Evolutionary conservation across 2,888 invertebrate species (phyloP).

Genomic region (Luperina nickerlii): DNA sequence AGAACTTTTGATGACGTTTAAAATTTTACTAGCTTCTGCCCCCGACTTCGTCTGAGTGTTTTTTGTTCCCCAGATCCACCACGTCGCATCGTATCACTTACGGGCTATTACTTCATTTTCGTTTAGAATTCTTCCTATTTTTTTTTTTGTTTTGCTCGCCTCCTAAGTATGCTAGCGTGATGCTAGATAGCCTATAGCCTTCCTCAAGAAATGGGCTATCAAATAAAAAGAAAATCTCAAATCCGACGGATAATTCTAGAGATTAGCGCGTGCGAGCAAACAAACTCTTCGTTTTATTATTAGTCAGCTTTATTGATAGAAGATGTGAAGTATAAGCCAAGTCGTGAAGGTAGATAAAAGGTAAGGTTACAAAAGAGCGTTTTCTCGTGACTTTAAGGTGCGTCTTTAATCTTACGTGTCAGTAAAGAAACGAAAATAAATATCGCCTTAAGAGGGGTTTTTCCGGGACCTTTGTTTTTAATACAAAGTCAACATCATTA

Average conservation of each 20-base stretch:
- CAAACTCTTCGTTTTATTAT: neutral
- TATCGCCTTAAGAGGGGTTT: neutral
- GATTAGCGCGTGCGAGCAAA: neutral
- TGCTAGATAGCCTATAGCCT: too few relatives aligned
- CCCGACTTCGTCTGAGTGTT: neutral
- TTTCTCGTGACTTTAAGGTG: neutral
- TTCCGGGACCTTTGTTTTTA: neutral
- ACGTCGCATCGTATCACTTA: neutral
- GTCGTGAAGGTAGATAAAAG: neutral
- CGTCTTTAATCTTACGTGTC: constrained; percentile 9
- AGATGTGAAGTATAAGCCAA: neutral
- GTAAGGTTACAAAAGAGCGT: neutral
- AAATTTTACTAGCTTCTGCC: neutral
- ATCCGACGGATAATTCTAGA: neutral
- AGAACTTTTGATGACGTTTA: neutral
- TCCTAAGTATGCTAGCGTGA: too few relatives aligned
- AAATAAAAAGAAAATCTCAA: too few relatives aligned
- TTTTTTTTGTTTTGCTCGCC: too few relatives aligned
- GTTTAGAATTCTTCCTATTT: too few relatives aligned
- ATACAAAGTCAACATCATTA: neutral
- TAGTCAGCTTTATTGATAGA: neutral
- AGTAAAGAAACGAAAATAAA: constrained; percentile 8
- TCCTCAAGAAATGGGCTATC: too few relatives aligned
- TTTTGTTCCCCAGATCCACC: neutral
- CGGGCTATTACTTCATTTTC: neutral